phyloP scores from a whole-genome alignment of 2,797 vertebrate species.

The Pseudochromis fuscus region DNA sequence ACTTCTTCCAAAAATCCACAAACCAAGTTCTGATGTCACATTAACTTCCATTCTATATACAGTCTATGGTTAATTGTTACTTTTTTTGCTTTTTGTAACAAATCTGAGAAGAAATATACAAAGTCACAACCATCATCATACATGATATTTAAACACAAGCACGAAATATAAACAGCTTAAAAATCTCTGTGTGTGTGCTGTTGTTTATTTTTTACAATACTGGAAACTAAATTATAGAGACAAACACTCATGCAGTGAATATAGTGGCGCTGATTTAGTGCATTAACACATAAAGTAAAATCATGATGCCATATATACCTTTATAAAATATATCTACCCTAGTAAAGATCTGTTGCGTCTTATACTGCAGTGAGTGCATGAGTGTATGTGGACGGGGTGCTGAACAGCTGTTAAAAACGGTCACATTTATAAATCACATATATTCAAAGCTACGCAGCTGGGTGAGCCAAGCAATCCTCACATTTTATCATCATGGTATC shows the following conservation, averaged over 20 bases:
- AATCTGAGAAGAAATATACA: neutral
- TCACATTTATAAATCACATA: slow-evolving; percentile 9
- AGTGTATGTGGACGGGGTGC: neutral
- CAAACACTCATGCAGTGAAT: slow-evolving; percentile 11
- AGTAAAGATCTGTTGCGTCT: neutral
- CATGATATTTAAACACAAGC: slow-evolving; percentile 1
- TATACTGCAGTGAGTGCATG: slow-evolving; percentile 9
- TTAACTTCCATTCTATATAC: no score
- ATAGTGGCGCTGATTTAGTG: slow-evolving; percentile 14
- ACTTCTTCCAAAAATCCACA: no score
- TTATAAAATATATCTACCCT: slow-evolving; percentile 18
- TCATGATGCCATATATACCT: slow-evolving; percentile 3
- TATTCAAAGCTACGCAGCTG: neutral
- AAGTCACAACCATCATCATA: slow-evolving; percentile 14
- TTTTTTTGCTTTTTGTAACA: no score
- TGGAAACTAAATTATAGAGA: neutral
- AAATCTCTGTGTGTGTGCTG: slow-evolving; percentile 9
- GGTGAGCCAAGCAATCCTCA: slow-evolving; percentile 19
- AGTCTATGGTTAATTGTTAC: no score
- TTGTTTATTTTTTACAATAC: neutral
- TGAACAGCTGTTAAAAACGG: slow-evolving; percentile 28
- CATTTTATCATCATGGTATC: slow-evolving; percentile 6
- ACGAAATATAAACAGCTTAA: slow-evolving; percentile 16
- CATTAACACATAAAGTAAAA: neutral
- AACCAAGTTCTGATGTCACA: no score